These are phyloP conservation scores for Bombyx huttoni DNA, from an alignment of 2,888 invertebrate genomes.

Conservation along the genomic window DNA sequence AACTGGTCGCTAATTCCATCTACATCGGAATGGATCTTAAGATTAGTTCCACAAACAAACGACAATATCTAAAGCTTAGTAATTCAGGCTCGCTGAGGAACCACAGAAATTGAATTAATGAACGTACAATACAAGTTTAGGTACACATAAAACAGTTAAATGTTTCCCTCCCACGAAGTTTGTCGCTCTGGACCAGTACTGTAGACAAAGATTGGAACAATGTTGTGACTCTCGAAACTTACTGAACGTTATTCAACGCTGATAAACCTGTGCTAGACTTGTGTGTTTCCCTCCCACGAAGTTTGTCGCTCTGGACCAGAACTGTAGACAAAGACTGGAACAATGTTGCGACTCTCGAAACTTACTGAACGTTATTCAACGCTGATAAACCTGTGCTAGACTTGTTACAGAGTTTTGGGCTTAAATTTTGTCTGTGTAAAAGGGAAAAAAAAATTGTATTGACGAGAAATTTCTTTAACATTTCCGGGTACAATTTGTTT, in stretches of 20 bases:
- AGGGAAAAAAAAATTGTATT: too few species aligned
- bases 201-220: background rate
- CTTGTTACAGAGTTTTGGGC: too few species aligned
- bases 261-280: background rate
- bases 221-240: background rate
- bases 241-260: background rate
- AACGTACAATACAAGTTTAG: background rate
- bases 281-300: background rate
- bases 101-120: slow-evolving; percentile 5
- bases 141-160: background rate
- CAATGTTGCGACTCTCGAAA: background rate
- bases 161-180: background rate
- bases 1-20: background rate
- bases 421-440: too few species aligned
- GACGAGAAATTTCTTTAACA: too few species aligned
- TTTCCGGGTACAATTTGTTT: too few species aligned
- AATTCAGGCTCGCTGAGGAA: slow-evolving; percentile 11
- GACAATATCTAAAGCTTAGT: background rate
- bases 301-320: background rate
- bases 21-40: background rate
- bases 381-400: background rate
- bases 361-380: background rate
- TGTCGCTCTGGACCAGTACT: background rate
- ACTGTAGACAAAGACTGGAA: background rate
- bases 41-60: background rate